Evolutionary conservation across 2,113 vertebrate genomes (phyloP), one percentile per base, ranked within the genome.

Genomic region (Lagopus muta): DNA sequence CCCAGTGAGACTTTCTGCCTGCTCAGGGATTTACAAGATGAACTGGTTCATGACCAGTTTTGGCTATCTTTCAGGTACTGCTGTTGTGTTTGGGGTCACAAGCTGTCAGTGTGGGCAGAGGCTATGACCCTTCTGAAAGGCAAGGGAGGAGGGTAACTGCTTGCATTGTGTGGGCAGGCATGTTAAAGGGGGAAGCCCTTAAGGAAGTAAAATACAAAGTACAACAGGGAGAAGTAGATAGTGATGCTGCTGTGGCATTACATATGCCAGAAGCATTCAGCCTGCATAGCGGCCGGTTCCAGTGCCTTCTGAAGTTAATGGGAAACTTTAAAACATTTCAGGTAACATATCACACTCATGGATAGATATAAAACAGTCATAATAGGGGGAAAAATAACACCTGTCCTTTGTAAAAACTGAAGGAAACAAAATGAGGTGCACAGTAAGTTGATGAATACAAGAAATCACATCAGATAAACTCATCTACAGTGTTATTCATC

Each of bases 401-500:
- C 27, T 89, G 79, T 66, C 30, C 25, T 77, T 73, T 48, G 17
- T 45, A 55, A 48, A 87, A 69, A 60, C 24, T 73, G 32, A 86
- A 89, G 66, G 71, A 73, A 89, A 60, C 45, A 86, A 86, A 88
- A 88, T 45, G 65, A 83, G 80, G 22, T 48, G 38, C 64, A 8
- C 30, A 47, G 77, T 55, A 84, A 82, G 88, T 80, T 52, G 54
- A 50, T 83, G 54, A 92, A 93, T 66, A 45, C 79, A 90, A 91
- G 72, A 89, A 95, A 89, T 90, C 75, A 60, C 64, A 86, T 82
- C 45, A 45, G 52, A 93, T 89, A 73, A 94, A 82, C 69, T 93
- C 48, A 89, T 96, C 78, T 88, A 86, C 22, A 52, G 32, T 73
- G 42, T 78, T 32, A 57, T 92, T 92, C 78, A 74, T 93, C 75